Base-by-base conservation (phyloP, 1,140 invertebrate species). In the Drosophila watanabei region DNA sequence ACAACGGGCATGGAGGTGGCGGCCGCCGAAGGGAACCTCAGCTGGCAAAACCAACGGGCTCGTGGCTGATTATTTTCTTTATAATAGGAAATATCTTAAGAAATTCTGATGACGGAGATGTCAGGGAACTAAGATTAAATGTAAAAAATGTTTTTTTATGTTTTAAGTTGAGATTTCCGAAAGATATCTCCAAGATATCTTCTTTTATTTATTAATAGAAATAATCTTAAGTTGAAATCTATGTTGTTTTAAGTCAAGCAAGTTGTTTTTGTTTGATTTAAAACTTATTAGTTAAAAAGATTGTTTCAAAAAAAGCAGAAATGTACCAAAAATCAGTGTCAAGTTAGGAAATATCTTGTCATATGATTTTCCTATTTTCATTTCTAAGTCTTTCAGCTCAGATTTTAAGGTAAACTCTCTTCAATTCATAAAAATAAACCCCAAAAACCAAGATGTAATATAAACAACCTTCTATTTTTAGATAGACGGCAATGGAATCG, bases 401-500 rank as follows among this genome's bases (percentile, higher is more conserved):
- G 35, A 11, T 2, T 2, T 2, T 33, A 33, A 7, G 6, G n/a
- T n/a, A 24, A 24, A 24, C 24, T 39, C 46, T n/a, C 39, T 35
- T 2, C 16, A 32, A 41, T 56, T 24, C 33, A 24, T 73, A 73
- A 43, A 73, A 73, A 72, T 61, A 73, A 57, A 72, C 56, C 71
- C 56, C 43, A 35, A n/a, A 24, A 45, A 16, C 16, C n/a, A 32
- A 73, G 24, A 37, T 18, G 30, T 11, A 39, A 2, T 56, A 16
- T 73, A 73, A 73, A 72, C 70, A 73, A 73, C 10, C 4, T 37
- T 35, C 14, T 73, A 73, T 61, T 73, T 73, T 61, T 73, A 61
- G 71, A 73, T 48, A 39, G 16, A 68, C 59, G 60, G 63, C 62
- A 81, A 90, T 90, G 86, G 87, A 89, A 57, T 80, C 87, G 65